Evolutionary conservation across 2,888 invertebrate species (phyloP).

Genomic region (Sminthurides aquaticus): DNA sequence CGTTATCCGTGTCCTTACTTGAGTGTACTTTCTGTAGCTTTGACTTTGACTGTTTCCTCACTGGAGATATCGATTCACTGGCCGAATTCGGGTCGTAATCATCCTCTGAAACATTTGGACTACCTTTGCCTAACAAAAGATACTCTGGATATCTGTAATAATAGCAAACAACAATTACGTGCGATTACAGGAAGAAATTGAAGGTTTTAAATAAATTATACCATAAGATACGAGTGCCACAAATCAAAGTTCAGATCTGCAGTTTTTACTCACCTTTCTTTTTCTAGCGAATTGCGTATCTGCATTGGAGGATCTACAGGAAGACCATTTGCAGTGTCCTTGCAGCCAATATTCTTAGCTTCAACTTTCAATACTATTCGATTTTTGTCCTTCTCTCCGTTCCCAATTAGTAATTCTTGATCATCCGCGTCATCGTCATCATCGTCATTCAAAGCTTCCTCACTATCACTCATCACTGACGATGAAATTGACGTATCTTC

Average conservation of each 20-base stretch:
- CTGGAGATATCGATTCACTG: slow-evolving; percentile 14
- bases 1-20: slow-evolving; percentile 22
- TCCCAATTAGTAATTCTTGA: slow-evolving; percentile 20
- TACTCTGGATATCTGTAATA: slow-evolving; percentile 19
- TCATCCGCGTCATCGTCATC: slow-evolving; percentile 18
- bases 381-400: slow-evolving; percentile 27
- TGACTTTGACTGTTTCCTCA: slow-evolving; percentile 11
- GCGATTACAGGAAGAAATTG: no score
- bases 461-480: slow-evolving; percentile 43
- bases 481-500: slow-evolving; percentile 42
- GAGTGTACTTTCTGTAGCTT: slow-evolving; percentile 21
- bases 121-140: slow-evolving; percentile 19
- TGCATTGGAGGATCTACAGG: slow-evolving; percentile 24
- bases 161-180: background rate
- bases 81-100: slow-evolving; percentile 28
- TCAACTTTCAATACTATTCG: slow-evolving; percentile 38
- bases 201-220: no score
- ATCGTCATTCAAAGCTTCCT: slow-evolving; percentile 33
- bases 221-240: no score
- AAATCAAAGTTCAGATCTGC: no score
- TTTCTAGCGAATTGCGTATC: slow-evolving; percentile 24
- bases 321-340: slow-evolving; percentile 15
- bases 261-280: slow-evolving; percentile 32
- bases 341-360: slow-evolving; percentile 24
- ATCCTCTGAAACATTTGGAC: slow-evolving; percentile 29